Evolutionary conservation across 2,888 invertebrate genomes (phyloP).

Genomic region (Psylliodes chrysocephalus): DNA sequence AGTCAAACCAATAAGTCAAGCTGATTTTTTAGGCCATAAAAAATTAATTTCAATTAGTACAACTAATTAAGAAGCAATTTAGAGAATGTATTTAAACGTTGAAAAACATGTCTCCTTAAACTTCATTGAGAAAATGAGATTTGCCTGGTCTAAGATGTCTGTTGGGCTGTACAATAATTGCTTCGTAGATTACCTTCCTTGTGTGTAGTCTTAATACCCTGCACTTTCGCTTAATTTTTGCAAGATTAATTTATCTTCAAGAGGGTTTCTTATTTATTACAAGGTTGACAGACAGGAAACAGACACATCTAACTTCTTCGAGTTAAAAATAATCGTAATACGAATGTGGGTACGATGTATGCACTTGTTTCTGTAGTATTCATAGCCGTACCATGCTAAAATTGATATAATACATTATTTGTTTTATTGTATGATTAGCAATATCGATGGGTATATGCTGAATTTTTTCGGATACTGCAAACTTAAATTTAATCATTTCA

Average conservation of each 20-base stretch:
- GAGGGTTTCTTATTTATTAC: neutral
- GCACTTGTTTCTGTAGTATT: constrained; percentile 13
- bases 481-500: no score
- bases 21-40: no score
- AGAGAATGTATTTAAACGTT: no score
- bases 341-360: constrained; percentile 20
- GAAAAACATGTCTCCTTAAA: no score
- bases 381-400: constrained; percentile 16
- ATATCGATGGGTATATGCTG: no score
- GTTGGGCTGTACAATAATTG: no score
- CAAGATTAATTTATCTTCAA: neutral
- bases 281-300: neutral
- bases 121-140: no score
- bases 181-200: constrained; percentile 5
- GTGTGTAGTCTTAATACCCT: constrained; percentile 18
- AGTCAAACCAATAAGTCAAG: no score
- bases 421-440: neutral
- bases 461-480: no score
- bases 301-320: constrained; percentile 12
- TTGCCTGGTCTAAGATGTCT: no score
- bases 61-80: no score
- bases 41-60: no score
- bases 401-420: constrained; percentile 19
- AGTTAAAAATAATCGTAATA: constrained; percentile 14
- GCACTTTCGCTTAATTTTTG: constrained; percentile 2